Percentiles rank a stretch among this genome's conserved stretches.
Conservation (phyloP, 2,888 invertebrate species). For the Hypercompe scribonia region DNA sequence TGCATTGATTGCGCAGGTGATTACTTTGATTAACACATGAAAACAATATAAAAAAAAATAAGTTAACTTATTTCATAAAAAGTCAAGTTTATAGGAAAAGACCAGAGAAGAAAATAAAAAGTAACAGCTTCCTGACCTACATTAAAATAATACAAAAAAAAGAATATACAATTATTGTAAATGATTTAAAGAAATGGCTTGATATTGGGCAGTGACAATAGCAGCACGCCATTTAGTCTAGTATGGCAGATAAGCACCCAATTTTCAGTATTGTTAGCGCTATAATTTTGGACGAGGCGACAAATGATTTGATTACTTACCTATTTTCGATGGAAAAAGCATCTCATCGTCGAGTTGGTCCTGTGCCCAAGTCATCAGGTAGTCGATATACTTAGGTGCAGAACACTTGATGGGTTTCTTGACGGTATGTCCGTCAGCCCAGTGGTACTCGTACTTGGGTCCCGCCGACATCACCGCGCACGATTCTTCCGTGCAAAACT, state of each 20-base stretch:
- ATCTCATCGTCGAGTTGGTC: slow-evolving; percentile 99
- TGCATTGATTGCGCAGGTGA: too few species aligned
- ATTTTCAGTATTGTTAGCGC: background rate
- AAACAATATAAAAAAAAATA: too few species aligned
- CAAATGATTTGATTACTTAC: slow-evolving; percentile 46
- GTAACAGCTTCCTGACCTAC: too few species aligned
- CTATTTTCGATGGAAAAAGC: slow-evolving; percentile 98
- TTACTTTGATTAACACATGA: too few species aligned
- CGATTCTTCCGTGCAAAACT: slow-evolving; percentile 99
- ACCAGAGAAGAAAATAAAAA: too few species aligned
- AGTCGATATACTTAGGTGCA: slow-evolving; percentile 99
- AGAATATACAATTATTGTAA: too few species aligned
- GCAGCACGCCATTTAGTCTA: background rate
- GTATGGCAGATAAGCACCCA: background rate
- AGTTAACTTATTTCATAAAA: too few species aligned
- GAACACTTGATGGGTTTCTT: slow-evolving; percentile 99
- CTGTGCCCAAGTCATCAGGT: slow-evolving; percentile 99
- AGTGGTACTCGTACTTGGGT: slow-evolving; percentile 99
- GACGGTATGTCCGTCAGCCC: slow-evolving; percentile 99
- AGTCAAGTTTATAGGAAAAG: too few species aligned
- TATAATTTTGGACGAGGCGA: background rate
- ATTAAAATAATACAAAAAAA: too few species aligned
- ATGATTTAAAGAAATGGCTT: background rate
- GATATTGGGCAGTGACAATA: background rate
- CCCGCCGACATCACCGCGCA: slow-evolving; percentile 99